phyloP scores from a whole-genome alignment of 92 coral and sea anemone species.

The Porites lobata region DNA sequence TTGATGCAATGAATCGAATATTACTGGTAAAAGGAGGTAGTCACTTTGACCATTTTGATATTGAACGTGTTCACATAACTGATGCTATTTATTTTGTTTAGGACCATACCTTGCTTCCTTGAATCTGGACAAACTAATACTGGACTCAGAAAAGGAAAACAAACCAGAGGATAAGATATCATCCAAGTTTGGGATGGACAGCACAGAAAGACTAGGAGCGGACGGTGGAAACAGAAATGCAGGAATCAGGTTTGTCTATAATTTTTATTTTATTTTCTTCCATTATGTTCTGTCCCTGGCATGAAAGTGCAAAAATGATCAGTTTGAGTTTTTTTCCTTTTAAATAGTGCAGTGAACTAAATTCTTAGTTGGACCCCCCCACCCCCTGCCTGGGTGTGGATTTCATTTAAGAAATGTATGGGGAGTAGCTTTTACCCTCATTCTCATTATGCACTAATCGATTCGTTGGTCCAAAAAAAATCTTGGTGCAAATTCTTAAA shows the following conservation, averaged over 20 bases:
- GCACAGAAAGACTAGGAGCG: constrained; percentile 48
- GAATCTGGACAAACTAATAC: constrained; percentile 78
- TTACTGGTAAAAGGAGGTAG: neutral
- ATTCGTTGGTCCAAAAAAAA: too few species aligned
- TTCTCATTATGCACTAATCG: too few species aligned
- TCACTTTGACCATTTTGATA: neutral
- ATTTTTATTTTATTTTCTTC: neutral
- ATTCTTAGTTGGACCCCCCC: too few species aligned
- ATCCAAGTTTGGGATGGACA: constrained; percentile 71
- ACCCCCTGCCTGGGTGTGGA: too few species aligned
- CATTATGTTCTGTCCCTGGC: too few species aligned
- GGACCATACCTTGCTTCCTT: constrained; percentile 89
- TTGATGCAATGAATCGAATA: neutral
- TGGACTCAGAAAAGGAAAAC: constrained; percentile 76
- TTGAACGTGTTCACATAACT: neutral
- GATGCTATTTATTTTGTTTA: constrained; percentile 14
- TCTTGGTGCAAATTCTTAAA: too few species aligned
- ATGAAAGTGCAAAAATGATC: too few species aligned
- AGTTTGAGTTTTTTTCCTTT: too few species aligned
- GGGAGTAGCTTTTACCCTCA: too few species aligned
- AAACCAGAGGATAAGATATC: constrained; percentile 70
- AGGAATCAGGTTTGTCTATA: constrained; percentile 12
- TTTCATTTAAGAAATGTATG: too few species aligned
- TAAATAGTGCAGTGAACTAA: too few species aligned
- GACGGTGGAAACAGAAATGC: neutral